phyloP scores from a whole-genome alignment of 2,797 vertebrate species.

The Neostethus bicornis region DNA sequence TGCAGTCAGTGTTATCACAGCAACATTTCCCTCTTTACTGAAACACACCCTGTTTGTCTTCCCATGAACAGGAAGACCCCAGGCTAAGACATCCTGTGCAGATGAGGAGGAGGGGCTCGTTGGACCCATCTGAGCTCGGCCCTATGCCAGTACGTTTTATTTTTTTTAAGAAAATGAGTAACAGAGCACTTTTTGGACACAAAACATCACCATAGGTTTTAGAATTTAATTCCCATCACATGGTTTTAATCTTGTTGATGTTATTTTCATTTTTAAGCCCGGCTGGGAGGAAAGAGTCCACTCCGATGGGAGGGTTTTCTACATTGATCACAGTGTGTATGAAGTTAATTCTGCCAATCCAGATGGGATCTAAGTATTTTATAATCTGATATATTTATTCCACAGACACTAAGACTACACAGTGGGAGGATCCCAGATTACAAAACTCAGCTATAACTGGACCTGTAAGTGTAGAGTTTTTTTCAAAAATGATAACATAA shows the following conservation, averaged over 20 bases:
- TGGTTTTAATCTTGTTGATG: background rate
- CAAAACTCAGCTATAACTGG: constrained; percentile 92
- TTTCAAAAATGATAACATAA: background rate
- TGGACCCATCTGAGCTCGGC: constrained; percentile 89
- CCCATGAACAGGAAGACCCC: constrained; percentile 89
- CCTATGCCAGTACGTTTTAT: constrained; percentile 90
- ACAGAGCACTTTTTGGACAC: constrained; percentile 5
- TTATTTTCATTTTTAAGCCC: constrained; percentile 76
- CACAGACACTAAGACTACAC: constrained; percentile 92
- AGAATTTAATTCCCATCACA: background rate
- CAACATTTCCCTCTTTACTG: constrained; percentile 43
- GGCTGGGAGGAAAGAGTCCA: constrained; percentile 97
- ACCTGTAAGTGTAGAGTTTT: constrained; percentile 81
- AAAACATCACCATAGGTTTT: constrained; percentile 5
- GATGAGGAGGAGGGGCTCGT: constrained; percentile 81
- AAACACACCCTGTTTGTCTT: constrained; percentile 52
- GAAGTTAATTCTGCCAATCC: background rate
- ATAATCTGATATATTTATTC: constrained; percentile 20
- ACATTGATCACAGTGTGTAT: constrained; percentile 94
- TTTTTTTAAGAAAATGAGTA: constrained; percentile 9
- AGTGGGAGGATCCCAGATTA: constrained; percentile 96
- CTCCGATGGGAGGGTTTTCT: constrained; percentile 92
- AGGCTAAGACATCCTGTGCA: constrained; percentile 87
- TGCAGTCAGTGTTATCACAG: background rate
- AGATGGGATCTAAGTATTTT: background rate